phyloP scores from a whole-genome alignment of 2,888 invertebrate genomes.

The Drosophila kuntzei region DNA sequence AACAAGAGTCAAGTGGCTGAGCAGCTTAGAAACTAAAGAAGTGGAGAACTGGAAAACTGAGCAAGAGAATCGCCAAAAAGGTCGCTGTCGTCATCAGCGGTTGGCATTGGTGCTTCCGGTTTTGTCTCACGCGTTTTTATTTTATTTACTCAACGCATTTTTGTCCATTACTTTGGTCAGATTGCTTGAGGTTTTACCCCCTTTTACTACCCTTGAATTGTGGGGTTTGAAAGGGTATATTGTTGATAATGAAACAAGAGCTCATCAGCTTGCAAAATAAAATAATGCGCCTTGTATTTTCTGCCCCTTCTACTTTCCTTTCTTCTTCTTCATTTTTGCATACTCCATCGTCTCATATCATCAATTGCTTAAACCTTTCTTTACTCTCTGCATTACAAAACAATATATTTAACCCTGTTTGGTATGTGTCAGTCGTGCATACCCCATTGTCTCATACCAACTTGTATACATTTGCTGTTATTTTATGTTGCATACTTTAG shows the following conservation, averaged over 20 bases:
- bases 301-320: too few relatives aligned
- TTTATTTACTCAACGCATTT: conserved; percentile 64
- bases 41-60: conserved; percentile 12
- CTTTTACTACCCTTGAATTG: conserved; percentile 4
- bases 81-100: conserved; percentile 46
- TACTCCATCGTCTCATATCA: neutral
- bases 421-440: conserved; percentile 4
- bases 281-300: too few relatives aligned
- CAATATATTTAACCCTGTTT: neutral
- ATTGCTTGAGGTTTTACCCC: conserved; percentile 45
- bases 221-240: neutral
- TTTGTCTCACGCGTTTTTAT: conserved; percentile 52
- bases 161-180: conserved; percentile 58
- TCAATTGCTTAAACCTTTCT: neutral
- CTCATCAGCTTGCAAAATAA: neutral
- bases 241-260: neutral
- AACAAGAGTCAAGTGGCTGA: conserved; percentile 26
- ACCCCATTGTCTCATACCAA: neutral
- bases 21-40: neutral
- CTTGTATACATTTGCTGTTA: conserved; percentile 20
- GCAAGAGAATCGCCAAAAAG: conserved; percentile 37
- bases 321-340: too few relatives aligned
- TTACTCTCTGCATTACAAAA: neutral
- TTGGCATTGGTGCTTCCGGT: conserved; percentile 53
- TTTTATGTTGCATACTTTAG: conserved; percentile 52